phyloP scores from a whole-genome alignment of 64 coral and sea anemone genomes.

The Montipora sp. region DNA sequence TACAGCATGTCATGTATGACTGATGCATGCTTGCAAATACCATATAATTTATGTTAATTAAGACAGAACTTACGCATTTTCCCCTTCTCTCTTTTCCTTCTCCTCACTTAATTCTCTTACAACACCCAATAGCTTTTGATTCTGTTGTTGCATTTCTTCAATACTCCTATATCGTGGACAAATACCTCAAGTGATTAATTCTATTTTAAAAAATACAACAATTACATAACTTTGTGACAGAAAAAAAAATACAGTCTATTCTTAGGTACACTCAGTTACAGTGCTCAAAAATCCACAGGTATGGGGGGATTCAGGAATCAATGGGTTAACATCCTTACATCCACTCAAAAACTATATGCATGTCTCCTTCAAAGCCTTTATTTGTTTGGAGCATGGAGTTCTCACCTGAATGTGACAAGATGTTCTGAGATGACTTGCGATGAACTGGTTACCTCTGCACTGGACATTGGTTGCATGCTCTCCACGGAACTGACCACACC shows the following conservation, averaged over 20 bases:
- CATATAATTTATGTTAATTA: background rate
- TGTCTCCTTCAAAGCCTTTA: no score
- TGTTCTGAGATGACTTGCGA: conserved; percentile 95
- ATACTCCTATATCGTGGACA: conserved; percentile 50
- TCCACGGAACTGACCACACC: conserved; percentile 63
- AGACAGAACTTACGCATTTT: conserved; percentile 6
- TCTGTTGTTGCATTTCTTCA: conserved; percentile 97
- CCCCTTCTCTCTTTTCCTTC: conserved; percentile 86
- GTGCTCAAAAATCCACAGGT: no score
- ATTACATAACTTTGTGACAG: no score
- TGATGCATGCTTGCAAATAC: no score
- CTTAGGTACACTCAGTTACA: no score
- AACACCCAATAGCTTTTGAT: conserved; percentile 89
- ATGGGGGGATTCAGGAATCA: no score
- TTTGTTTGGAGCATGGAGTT: no score
- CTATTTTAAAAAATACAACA: background rate
- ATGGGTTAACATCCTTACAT: no score
- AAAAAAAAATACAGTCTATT: no score
- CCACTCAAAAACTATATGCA: no score
- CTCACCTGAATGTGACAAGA: conserved; percentile 93
- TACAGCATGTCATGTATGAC: no score
- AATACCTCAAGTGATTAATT: background rate
- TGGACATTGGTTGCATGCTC: conserved; percentile 41
- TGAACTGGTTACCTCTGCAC: conserved; percentile 93
- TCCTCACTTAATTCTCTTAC: conserved; percentile 93